Base-by-base conservation (phyloP, 2,797 vertebrate species). In the Vipera latastei region DNA sequence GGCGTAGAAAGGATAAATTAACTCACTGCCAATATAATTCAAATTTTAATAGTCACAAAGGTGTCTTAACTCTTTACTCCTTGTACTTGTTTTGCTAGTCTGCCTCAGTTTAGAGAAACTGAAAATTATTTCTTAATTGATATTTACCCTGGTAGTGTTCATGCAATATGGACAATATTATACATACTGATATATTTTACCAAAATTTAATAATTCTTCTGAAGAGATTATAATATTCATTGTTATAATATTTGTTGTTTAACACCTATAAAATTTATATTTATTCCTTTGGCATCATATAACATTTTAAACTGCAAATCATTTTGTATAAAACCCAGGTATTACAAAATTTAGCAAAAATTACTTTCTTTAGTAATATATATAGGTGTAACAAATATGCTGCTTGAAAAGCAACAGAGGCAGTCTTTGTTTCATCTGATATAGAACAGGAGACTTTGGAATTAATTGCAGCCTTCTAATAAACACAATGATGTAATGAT, bases 381-480 rank as follows among this genome's bases (percentile, higher is more conserved):
- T 90, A 91, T 44, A 13, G 16, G 83, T 91, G 48, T 56, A 86
- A 91, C 93, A 96, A 94, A 95, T 65, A 93, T 86, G 18, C 88
- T 91, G 63, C 86, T 96, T 95, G 88, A 95, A 97, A 97, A 97
- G 96, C 94, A 96, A 97, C 89, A 95, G 89, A 51, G 44, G 94
- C 90, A 95, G 91, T 97, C 96, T 97, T 97, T 97, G 95, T 97
- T 97, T 96, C 93, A 93, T 95, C 96, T 97, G 96, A 95, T 94
- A 95, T 93, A 95, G 96, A 95, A 96, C 95, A 95, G 93, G 95
- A 97, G 96, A 32, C 96, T 97, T 93, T 11, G 96, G 96, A 97
- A 98, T 97, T 98, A 98, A 98, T 98, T 98, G 97, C 83, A 98
- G 97, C 96, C 94, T 97, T 97, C 96, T 98, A 97, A 98, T 98